These are phyloP conservation scores for Pseudeuparius sepicola DNA, from an alignment of 2,888 invertebrate species.

Conservation along the genomic window DNA sequence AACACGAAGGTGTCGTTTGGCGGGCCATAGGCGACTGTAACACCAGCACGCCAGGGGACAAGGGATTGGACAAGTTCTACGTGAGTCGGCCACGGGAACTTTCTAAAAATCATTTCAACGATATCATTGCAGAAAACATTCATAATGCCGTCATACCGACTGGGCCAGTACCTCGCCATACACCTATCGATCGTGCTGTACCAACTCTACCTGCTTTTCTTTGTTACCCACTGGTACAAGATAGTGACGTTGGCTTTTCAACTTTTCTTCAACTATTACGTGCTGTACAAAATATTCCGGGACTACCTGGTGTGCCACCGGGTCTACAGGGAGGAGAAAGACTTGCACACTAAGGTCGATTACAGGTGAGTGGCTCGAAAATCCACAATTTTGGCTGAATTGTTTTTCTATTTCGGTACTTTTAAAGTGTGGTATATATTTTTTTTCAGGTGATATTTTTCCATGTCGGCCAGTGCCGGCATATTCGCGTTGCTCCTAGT, in stretches of 20 bases:
- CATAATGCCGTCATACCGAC: slow-evolving; percentile 71
- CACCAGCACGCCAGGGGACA: slow-evolving; percentile 79
- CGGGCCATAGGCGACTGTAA: slow-evolving; percentile 69
- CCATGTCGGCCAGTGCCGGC: too few relatives aligned
- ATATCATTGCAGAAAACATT: slow-evolving; percentile 1
- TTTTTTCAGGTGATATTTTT: too few relatives aligned
- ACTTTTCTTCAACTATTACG: slow-evolving; percentile 83
- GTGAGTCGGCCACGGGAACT: slow-evolving; percentile 49
- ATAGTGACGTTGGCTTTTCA: slow-evolving; percentile 76
- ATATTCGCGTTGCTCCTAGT: too few relatives aligned
- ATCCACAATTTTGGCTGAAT: slow-evolving; percentile 5
- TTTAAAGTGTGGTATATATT: slow-evolving; percentile 32
- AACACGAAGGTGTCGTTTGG: slow-evolving; percentile 62
- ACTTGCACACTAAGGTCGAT: slow-evolving; percentile 51
- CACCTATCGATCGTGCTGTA: slow-evolving; percentile 61
- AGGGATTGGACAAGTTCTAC: slow-evolving; percentile 73
- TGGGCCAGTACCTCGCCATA: slow-evolving; percentile 62
- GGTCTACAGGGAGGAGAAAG: slow-evolving; percentile 63
- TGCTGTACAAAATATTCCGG: slow-evolving; percentile 78
- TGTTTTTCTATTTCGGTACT: slow-evolving; percentile 31
- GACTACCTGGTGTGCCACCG: slow-evolving; percentile 80
- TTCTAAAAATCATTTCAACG: neutral
- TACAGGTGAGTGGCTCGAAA: too few relatives aligned
- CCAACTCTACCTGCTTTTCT: slow-evolving; percentile 69
- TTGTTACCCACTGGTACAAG: slow-evolving; percentile 85